A percentile compares a stretch with the other conserved stretches of the same genome.
Evolutionary conservation across 2,797 vertebrate species (phyloP).

Genomic region (Rachycentron canadum): DNA sequence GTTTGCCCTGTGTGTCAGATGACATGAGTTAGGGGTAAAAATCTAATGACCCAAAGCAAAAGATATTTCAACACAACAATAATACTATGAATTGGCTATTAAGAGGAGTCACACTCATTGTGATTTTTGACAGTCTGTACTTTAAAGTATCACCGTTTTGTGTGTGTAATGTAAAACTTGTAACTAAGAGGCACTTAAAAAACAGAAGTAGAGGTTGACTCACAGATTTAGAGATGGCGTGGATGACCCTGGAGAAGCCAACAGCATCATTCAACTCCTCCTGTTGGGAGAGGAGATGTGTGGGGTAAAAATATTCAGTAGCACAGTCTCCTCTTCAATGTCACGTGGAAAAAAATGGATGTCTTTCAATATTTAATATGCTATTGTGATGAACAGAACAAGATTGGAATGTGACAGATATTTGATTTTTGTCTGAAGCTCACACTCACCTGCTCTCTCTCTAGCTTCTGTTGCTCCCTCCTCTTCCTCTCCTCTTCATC

Average conservation of each 20-base stretch:
- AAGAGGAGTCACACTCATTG: not conserved
- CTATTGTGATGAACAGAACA: not conserved
- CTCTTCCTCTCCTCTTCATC: constrained; percentile 94
- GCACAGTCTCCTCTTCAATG: not conserved
- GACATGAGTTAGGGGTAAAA: not conserved
- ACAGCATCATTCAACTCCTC: constrained; percentile 96
- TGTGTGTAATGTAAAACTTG: not conserved
- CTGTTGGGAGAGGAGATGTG: constrained; percentile 73
- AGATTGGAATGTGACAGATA: not conserved
- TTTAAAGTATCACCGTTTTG: not conserved
- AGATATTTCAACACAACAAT: not conserved
- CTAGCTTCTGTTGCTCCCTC: constrained; percentile 92
- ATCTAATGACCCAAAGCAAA: not conserved
- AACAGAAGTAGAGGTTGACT: constrained; percentile 67
- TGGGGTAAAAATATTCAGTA: not conserved
- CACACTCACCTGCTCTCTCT: constrained; percentile 90
- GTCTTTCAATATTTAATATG: not conserved
- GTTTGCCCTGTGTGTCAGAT: constrained; percentile 87
- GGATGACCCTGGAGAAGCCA: constrained; percentile 96
- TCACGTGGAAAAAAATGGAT: not conserved
- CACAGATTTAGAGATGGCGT: constrained; percentile 96
- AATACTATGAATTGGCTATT: not conserved
- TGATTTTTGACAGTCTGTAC: not conserved
- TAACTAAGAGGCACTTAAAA: not conserved
- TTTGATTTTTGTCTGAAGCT: not conserved